Evolutionary conservation across 2,113 vertebrate genomes (phyloP).

Genomic region (Phyllostomus discolor): DNA sequence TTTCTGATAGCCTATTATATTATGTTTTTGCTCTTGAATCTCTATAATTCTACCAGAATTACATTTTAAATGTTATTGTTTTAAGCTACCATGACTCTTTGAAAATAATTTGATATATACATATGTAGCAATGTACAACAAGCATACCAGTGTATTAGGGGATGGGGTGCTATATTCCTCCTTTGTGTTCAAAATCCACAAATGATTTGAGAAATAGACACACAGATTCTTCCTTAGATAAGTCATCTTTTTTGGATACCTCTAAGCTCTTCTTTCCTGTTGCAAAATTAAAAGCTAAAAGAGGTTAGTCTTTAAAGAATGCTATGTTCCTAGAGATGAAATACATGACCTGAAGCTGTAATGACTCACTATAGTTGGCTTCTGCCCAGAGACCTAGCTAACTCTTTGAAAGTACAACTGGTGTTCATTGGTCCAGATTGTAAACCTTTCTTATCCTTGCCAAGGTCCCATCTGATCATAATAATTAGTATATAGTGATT

Average conservation of each 20-base stretch:
- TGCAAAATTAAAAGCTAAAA: not conserved
- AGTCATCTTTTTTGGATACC: not conserved
- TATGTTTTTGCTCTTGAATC: not conserved
- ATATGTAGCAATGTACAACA: not conserved
- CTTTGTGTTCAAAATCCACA: not conserved
- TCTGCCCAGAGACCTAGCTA: not conserved
- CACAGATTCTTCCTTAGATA: not conserved
- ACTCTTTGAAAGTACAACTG: slow-evolving; percentile 13
- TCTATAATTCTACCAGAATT: not conserved
- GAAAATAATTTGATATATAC: not conserved
- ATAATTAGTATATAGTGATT: not conserved
- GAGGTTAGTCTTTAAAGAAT: not conserved
- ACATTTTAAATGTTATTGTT: not conserved
- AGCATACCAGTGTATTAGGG: not conserved
- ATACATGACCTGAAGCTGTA: not conserved
- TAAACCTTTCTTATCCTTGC: not conserved
- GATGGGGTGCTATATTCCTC: not conserved
- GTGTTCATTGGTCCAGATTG: not conserved
- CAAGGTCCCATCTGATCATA: not conserved
- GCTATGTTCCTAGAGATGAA: not conserved
- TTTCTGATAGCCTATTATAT: not conserved
- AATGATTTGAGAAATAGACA: not conserved
- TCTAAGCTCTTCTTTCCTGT: not conserved
- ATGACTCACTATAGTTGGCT: not conserved
- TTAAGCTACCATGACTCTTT: not conserved